phyloP scores from a whole-genome alignment of 2,888 invertebrate genomes.

The Diarsia rubi region DNA sequence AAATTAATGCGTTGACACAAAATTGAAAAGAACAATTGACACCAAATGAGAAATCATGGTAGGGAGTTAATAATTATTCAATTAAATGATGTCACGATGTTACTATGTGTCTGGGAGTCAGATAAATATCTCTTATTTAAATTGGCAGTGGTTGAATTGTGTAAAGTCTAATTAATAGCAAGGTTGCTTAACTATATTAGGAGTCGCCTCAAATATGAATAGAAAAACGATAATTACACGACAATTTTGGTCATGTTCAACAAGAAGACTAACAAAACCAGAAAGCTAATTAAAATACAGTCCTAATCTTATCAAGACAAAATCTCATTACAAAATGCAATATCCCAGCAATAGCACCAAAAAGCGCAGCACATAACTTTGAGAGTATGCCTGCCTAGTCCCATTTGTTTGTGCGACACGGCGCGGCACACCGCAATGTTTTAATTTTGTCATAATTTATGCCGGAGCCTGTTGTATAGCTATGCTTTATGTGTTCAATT shows the following conservation, averaged over 20 bases:
- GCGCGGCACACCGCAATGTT: conserved; percentile 59
- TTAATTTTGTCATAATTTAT: conserved; percentile 71
- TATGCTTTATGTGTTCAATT: conserved; percentile 64
- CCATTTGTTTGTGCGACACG: conserved; percentile 59
- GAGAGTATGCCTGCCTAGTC: conserved; percentile 19
- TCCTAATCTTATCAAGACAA: conserved; percentile 7
- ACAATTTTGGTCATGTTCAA: not conserved
- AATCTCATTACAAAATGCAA: conserved; percentile 26
- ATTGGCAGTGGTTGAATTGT: not conserved
- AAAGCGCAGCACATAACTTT: conserved; percentile 50
- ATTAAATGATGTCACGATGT: not conserved
- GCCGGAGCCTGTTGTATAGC: conserved; percentile 52
- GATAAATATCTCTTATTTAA: not conserved
- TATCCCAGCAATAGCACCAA: conserved; percentile 26
- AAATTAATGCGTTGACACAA: not conserved
- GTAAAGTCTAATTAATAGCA: not conserved
- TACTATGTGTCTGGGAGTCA: not conserved
- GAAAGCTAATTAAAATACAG: conserved; percentile 12
- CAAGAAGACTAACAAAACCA: not conserved
- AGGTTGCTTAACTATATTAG: too few relatives aligned
- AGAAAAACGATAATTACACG: not conserved
- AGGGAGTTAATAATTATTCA: conserved; percentile 6
- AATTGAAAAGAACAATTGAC: not conserved
- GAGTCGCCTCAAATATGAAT: not conserved
- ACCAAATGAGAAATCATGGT: not conserved